Conservation (phyloP, 2,888 invertebrate genomes). For the Limnephilus marmoratus region DNA sequence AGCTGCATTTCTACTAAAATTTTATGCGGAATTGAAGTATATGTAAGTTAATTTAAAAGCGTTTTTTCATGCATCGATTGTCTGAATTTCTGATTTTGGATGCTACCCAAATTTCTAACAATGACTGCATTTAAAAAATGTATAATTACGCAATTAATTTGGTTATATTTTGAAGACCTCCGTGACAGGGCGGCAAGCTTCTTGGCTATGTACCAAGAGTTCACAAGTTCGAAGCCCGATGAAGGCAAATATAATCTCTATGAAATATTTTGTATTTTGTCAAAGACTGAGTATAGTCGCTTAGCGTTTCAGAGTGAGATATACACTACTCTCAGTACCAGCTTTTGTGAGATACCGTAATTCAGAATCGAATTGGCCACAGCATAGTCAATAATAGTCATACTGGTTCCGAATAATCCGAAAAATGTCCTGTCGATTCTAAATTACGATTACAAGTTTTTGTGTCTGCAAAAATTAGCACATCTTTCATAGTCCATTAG, state of each 20-base stretch:
- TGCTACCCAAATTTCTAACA: background rate
- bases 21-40: background rate
- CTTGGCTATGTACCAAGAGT: background rate
- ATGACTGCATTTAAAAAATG: background rate
- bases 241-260: background rate
- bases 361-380: background rate
- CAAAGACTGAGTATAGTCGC: too few species aligned
- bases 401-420: background rate
- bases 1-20: background rate
- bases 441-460: background rate
- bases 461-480: background rate
- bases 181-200: background rate
- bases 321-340: background rate
- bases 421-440: background rate
- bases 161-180: background rate
- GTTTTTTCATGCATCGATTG: background rate
- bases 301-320: too few species aligned
- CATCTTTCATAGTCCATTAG: background rate
- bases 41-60: background rate
- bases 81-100: background rate
- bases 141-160: background rate
- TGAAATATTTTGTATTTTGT: background rate
- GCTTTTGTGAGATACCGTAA: background rate
- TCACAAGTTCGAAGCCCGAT: background rate
- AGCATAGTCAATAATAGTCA: background rate